A percentile compares a stretch with the other conserved stretches of the same genome.
Evolutionary conservation across 2,113 vertebrate species (phyloP).

Genomic region (Nothocercus nigrocapillus): DNA sequence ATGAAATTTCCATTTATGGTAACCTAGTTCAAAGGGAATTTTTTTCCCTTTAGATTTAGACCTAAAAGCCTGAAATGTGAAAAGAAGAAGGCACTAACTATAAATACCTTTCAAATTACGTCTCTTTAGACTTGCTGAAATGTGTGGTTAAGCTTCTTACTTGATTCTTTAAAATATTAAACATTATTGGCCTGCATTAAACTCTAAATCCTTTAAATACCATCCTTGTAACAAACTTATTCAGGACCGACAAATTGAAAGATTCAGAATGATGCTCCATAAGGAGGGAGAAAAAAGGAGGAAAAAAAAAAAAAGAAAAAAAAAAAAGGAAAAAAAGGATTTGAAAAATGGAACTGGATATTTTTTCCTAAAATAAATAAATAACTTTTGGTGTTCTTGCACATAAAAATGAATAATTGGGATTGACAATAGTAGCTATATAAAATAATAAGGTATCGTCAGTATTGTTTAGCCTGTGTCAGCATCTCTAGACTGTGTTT

Average conservation of each 20-base stretch:
- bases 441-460: not conserved
- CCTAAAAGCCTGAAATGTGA: slow-evolving; percentile 68
- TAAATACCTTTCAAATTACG: slow-evolving; percentile 57
- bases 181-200: slow-evolving; percentile 69
- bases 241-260: slow-evolving; percentile 21
- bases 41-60: slow-evolving; percentile 68
- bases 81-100: slow-evolving; percentile 57
- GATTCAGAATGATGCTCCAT: not conserved
- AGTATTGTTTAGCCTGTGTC: not conserved
- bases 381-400: not conserved
- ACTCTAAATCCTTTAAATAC: slow-evolving; percentile 56
- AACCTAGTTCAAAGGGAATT: slow-evolving; percentile 63
- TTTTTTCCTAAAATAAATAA: not conserved
- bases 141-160: slow-evolving; percentile 66
- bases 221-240: slow-evolving; percentile 41
- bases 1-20: slow-evolving; percentile 72
- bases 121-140: slow-evolving; percentile 70
- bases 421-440: not conserved
- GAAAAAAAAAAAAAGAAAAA: no score
- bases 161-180: slow-evolving; percentile 56
- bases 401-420: not conserved
- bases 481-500: not conserved
- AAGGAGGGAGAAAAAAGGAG: not conserved
- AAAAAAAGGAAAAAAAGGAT: no score
- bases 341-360: not conserved